Evolutionary conservation across 2,797 vertebrate genomes (phyloP).

Genomic region (Notolepis coatsorum): DNA sequence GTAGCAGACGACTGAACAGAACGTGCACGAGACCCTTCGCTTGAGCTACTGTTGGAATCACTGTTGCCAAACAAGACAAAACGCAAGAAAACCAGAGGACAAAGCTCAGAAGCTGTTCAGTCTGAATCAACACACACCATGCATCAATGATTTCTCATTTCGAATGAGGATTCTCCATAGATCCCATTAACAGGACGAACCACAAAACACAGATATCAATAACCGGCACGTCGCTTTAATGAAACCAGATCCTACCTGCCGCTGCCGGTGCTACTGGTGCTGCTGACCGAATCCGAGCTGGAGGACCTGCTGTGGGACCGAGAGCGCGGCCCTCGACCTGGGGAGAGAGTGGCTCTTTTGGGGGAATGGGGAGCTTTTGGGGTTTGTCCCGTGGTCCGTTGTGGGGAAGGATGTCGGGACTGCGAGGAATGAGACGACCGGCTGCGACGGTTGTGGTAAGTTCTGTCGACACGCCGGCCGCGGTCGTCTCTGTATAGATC

Average conservation of each 20-base stretch:
- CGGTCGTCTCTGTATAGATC: slow-evolving; percentile 97
- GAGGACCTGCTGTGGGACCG: slow-evolving; percentile 93
- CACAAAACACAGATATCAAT: neutral
- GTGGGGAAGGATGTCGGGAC: slow-evolving; percentile 97
- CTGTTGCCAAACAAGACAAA: slow-evolving; percentile 74
- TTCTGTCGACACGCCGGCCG: slow-evolving; percentile 93
- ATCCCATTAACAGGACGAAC: neutral
- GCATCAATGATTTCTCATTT: neutral
- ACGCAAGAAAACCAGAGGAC: neutral
- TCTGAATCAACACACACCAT: neutral
- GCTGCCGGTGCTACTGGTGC: slow-evolving; percentile 97
- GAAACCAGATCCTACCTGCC: slow-evolving; percentile 87
- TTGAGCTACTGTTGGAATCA: slow-evolving; percentile 98
- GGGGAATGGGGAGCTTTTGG: slow-evolving; percentile 92
- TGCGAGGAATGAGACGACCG: slow-evolving; percentile 98
- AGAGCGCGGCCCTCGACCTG: slow-evolving; percentile 83
- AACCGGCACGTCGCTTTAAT: neutral
- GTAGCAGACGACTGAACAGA: slow-evolving; percentile 95
- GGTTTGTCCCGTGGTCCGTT: slow-evolving; percentile 91
- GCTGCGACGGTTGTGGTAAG: slow-evolving; percentile 96
- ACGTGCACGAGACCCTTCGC: slow-evolving; percentile 93
- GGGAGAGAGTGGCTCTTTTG: slow-evolving; percentile 83
- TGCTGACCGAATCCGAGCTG: slow-evolving; percentile 98
- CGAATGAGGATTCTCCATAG: neutral
- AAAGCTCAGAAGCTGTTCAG: neutral